Conservation (phyloP, 2,888 invertebrate genomes). For the Elmis aenea region DNA sequence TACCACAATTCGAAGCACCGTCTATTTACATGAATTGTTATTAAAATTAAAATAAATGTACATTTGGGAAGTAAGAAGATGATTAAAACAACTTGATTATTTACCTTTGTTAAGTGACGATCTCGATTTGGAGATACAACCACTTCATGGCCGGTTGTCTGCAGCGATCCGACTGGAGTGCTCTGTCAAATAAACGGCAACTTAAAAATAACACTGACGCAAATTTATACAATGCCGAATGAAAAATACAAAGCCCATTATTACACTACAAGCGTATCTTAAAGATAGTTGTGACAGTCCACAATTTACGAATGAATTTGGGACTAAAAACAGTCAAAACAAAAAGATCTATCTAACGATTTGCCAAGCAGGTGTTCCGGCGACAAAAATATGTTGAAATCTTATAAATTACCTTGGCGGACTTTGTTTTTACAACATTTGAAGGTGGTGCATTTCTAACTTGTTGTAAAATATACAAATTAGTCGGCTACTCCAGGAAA, state of each 20-base stretch:
- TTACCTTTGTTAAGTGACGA: conserved; percentile 76
- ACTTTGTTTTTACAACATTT: conserved; percentile 77
- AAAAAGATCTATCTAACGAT: too few relatives aligned
- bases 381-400: too few relatives aligned
- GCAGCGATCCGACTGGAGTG: conserved; percentile 87
- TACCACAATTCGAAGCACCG: too few relatives aligned
- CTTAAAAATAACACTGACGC: conserved; percentile 6
- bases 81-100: background rate
- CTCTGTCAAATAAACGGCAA: conserved; percentile 68
- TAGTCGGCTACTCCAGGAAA: conserved; percentile 57
- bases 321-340: too few relatives aligned
- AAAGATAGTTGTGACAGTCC: too few relatives aligned
- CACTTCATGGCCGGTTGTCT: conserved; percentile 87
- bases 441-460: conserved; percentile 84
- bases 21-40: too few relatives aligned
- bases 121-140: conserved; percentile 87
- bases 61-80: too few relatives aligned
- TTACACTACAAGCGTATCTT: background rate
- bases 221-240: too few relatives aligned
- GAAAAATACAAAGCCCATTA: background rate
- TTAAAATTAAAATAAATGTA: too few relatives aligned
- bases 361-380: too few relatives aligned
- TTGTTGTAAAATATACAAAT: conserved; percentile 73
- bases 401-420: conserved; percentile 72
- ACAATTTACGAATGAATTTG: too few relatives aligned